These are phyloP conservation scores for Melanophora roralis DNA, from an alignment of 2,888 invertebrate genomes.

Conservation along the genomic window DNA sequence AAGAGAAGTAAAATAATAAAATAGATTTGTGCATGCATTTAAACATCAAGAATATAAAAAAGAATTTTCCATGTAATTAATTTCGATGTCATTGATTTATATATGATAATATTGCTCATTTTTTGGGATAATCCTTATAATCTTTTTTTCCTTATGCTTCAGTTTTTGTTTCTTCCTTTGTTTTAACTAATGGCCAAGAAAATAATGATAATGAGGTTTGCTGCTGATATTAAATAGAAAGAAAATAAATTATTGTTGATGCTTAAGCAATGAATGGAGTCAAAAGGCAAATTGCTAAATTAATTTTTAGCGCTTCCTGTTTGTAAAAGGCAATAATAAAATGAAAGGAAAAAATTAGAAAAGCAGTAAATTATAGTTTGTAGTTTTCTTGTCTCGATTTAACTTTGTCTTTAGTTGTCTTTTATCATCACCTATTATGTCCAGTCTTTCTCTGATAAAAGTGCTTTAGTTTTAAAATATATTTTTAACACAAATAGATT, in stretches of 20 bases:
- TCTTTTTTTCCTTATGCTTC: neutral
- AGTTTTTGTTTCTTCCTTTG: neutral
- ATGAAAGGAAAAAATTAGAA: no score
- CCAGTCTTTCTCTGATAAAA: no score
- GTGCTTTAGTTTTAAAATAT: no score
- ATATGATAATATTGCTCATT: neutral
- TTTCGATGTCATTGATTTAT: slow-evolving; percentile 45
- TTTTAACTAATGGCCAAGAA: neutral
- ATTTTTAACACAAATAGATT: no score
- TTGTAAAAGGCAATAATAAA: neutral
- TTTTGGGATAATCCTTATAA: neutral
- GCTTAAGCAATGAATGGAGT: slow-evolving; percentile 18
- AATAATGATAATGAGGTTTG: neutral
- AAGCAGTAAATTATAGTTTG: no score
- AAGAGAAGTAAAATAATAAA: no score
- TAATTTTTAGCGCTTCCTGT: slow-evolving; percentile 37
- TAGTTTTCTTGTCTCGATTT: no score
- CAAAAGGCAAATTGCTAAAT: slow-evolving; percentile 41
- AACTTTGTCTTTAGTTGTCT: no score
- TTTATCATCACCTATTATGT: no score
- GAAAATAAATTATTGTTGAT: slow-evolving; percentile 27
- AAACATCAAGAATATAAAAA: no score
- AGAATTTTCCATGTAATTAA: slow-evolving; percentile 30
- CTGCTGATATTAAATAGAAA: no score
- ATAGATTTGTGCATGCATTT: no score